Conservation (phyloP, 1,140 invertebrate genomes). For the Drosophila orena region DNA sequence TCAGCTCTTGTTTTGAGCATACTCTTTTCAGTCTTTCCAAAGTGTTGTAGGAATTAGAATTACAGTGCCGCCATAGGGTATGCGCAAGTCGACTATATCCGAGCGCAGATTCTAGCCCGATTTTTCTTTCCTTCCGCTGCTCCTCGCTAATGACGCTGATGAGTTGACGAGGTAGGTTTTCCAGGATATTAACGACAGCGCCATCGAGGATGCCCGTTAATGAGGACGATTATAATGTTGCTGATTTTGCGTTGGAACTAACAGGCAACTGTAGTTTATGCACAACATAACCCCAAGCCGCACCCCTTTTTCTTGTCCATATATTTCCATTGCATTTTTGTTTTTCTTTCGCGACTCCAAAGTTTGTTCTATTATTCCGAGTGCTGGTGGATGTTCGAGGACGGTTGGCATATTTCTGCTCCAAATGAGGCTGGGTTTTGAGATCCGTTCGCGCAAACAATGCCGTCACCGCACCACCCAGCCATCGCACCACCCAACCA, state of each 20-base stretch:
- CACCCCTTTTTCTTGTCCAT: background rate
- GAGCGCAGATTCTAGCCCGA: slow-evolving; percentile 2
- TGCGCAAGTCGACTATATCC: background rate
- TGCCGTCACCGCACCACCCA: slow-evolving; percentile 46
- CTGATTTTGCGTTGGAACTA: slow-evolving; percentile 81
- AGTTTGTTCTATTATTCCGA: slow-evolving; percentile 69
- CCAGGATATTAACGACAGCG: slow-evolving; percentile 76
- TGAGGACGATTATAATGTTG: slow-evolving; percentile 83
- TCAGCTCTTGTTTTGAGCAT: too few relatives aligned
- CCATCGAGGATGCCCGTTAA: slow-evolving; percentile 59
- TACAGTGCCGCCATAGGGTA: background rate
- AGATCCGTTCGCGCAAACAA: slow-evolving; percentile 72
- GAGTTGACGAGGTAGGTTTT: slow-evolving; percentile 82
- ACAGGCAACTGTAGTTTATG: slow-evolving; percentile 72
- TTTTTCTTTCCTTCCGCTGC: slow-evolving; percentile 26
- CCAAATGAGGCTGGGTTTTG: slow-evolving; percentile 77
- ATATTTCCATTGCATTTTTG: background rate
- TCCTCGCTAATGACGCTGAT: slow-evolving; percentile 80
- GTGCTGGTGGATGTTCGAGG: slow-evolving; percentile 30
- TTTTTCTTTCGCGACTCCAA: slow-evolving; percentile 1
- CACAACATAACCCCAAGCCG: background rate
- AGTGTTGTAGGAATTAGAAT: too few relatives aligned
- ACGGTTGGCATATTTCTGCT: slow-evolving; percentile 69
- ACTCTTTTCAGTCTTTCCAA: too few relatives aligned
- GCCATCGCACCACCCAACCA: slow-evolving; percentile 1